phyloP scores from a whole-genome alignment of 92 coral and sea anemone species.

The Porites rus region DNA sequence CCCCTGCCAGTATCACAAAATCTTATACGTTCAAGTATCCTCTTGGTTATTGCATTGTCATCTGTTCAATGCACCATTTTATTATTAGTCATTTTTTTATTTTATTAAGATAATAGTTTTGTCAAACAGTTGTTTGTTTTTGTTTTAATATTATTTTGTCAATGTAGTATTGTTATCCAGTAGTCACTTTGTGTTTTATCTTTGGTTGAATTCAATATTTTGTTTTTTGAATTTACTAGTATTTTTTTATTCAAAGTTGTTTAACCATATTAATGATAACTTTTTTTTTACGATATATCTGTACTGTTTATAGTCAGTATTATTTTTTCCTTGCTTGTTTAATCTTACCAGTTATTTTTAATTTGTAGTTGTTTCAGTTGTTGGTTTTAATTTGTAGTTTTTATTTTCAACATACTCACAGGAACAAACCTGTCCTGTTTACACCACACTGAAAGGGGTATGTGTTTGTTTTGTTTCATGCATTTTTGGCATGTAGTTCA shows the following conservation, averaged over 20 bases:
- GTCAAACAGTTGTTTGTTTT: not conserved
- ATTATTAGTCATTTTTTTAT: no score
- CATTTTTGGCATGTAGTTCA: not conserved
- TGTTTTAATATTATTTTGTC: not conserved
- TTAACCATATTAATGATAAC: no score
- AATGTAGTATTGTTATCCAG: not conserved
- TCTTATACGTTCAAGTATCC: no score
- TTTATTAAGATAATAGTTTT: not conserved
- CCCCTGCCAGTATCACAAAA: no score
- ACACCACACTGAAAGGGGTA: conserved; percentile 98
- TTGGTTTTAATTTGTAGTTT: conserved; percentile 10
- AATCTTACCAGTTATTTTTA: not conserved
- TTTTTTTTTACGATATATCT: no score
- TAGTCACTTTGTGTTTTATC: not conserved
- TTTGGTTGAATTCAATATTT: not conserved
- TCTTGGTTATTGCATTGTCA: no score
- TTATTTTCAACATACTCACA: conserved; percentile 46
- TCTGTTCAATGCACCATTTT: no score
- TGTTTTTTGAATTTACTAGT: not conserved
- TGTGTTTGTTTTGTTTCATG: conserved; percentile 24
- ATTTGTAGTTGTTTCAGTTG: not conserved
- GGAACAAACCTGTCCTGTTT: conserved; percentile 97
- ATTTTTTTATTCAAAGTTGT: not conserved
- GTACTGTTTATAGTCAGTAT: not conserved
- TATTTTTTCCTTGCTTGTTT: not conserved